These are phyloP conservation scores for Bombus consobrinus DNA, from an alignment of 1,140 invertebrate species.

Conservation along the genomic window DNA sequence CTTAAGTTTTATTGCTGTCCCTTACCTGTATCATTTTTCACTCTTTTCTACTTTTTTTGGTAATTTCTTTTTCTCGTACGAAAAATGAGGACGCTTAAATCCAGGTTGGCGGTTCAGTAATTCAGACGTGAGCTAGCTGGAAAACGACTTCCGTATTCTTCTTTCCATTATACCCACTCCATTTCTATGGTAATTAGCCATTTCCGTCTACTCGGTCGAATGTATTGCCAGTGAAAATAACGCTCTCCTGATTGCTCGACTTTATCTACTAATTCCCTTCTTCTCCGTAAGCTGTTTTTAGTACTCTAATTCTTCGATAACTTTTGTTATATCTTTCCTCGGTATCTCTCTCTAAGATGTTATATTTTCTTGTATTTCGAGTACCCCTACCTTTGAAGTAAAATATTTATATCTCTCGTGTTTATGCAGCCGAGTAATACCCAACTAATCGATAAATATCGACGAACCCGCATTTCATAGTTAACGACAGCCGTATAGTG, in stretches of 20 bases:
- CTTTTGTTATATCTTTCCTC: background rate
- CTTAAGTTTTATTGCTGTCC: background rate
- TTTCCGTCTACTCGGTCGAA: slow-evolving; percentile 8
- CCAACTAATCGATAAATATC: background rate
- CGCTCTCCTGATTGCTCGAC: slow-evolving; percentile 7
- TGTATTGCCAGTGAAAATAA: slow-evolving; percentile 19
- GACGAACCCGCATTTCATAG: background rate
- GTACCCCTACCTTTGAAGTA: no score
- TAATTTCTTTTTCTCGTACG: background rate
- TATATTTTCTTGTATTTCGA: background rate
- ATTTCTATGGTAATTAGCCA: slow-evolving; percentile 50
- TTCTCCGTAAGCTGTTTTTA: background rate
- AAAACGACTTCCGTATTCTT: slow-evolving; percentile 44
- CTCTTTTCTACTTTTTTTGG: background rate
- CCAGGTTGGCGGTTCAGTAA: slow-evolving; percentile 36
- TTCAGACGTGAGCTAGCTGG: slow-evolving; percentile 25
- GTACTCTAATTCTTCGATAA: background rate
- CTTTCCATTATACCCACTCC: slow-evolving; percentile 24
- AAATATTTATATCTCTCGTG: background rate
- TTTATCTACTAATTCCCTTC: slow-evolving; percentile 12
- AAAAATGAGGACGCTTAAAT: slow-evolving; percentile 19
- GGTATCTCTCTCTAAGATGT: no score
- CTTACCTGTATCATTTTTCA: background rate
- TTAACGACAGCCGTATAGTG: background rate
- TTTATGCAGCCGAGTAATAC: background rate